Base-by-base conservation (phyloP, 2,888 invertebrate species). In the Allophyes oxyacanthae region DNA sequence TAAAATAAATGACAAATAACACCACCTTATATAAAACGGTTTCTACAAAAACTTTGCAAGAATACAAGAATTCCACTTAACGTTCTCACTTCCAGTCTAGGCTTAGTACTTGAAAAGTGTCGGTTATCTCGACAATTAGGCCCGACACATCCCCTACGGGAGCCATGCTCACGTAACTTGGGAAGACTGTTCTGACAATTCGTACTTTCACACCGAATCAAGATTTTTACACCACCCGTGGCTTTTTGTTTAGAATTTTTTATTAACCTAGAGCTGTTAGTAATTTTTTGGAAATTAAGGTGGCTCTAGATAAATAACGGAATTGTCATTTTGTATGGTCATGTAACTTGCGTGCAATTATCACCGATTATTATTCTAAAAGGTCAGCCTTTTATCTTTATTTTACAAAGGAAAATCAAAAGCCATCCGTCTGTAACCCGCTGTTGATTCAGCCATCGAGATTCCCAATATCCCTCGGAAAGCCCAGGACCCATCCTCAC, bases 101-200 rank as follows among this genome's bases (percentile, higher is more conserved):
- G 38, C 28, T 56, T 44, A 64, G 53, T 45, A 46, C 58, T 57
- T 57, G 57, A 57, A 49, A 64, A 73, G 55, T 60, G 63, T 55
- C 48, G 67, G 64, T 71, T 79, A 78, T 77, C 72, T 71, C 45
- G 14, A 70, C 69, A 79, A 79, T 79, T 78, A 80, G 59, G 64
- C 63, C 38, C 52, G 64, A 75, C 70, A 75, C 58, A 50, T 51
- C 57, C 64, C 76, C 66, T 53, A 48, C 41, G 76, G 66, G 76
- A 69, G 41, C 10, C 44, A 46, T 72, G 30, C 34, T 63, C 73
- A 61, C 56, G 54, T 61, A 52, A 60, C 51, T 62, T 62, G 6
- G 25, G 30, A 54, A 48, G 45, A 45, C 43, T 33, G 32, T 41
- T 41, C 14, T 8, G 41, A 38, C 43, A 30, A 14, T 55, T 53